Base-by-base conservation (phyloP, 2,113 vertebrate species). In the Montifringilla adamsi region DNA sequence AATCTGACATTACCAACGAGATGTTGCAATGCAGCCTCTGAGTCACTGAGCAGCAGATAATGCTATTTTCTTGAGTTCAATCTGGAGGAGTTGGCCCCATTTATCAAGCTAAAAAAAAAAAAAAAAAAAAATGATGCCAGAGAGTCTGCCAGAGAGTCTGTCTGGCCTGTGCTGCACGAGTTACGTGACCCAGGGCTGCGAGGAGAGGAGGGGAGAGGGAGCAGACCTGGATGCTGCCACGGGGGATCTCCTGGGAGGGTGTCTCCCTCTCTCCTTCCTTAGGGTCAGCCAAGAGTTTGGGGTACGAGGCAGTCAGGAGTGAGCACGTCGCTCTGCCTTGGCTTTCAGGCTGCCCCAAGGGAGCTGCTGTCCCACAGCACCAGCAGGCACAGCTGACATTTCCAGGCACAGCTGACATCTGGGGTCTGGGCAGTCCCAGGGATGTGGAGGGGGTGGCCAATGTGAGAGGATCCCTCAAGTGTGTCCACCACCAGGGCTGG, bases 1-100 rank as follows among this genome's bases (percentile, higher is more conserved):
- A 2, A 97, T 97, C 96, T 97, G 96, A 96, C 96, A 94, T 97
- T 93, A 97, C 95, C 94, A 95, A 91, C 87, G 49, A 91, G 95
- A 97, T 97, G 95, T 95, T 96, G 96, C 97, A 97, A 96, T 75
- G 94, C 97, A 94, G 94, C 84, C 94, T 97, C 95, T 97, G 96
- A 97, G 95, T 97, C 96, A 97, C 30, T 95, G 87, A 19, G 0
- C 75, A 13, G 94, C 82, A 96, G 95, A 96, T 95, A 97, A 94
- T 96, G 89, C 92, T 93, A 95, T 97, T 97, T 97, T 95, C 93
- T 96, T 74, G 91, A 96, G 91, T 92, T 95, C 95, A 93, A 75
- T 86, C 95, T 96, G 96, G 93, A 97, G 96, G 95, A 96, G 86
- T 72, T 96, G 93, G 93, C 67, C 85, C 69, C 90, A 96, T 97